Evolutionary conservation across 2,888 invertebrate species (phyloP), one percentile per base, ranked within the genome.

Genomic region (Drosophila borborema): DNA sequence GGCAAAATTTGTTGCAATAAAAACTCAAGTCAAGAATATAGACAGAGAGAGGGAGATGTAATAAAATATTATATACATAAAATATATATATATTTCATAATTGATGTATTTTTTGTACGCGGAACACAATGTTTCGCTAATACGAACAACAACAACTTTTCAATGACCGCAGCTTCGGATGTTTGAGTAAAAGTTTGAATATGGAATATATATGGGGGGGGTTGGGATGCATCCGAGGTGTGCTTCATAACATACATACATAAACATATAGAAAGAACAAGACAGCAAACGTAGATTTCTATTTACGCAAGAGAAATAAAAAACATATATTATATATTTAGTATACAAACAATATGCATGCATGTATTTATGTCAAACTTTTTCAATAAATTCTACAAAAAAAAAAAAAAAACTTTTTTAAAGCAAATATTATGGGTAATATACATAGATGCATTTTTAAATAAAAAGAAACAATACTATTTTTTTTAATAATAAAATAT

Each of bases 281-380:
- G 59, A 64, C 46, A 78, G 80, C 77, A 80, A 88, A 78, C 81
- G 83, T 90, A 90, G 90, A 90, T 73, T 68, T 76, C 28, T 85
- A 91, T 90, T 85, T 90, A 90, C 80, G 83, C 84, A 89, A 82
- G 74, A 90, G 86, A 81, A 61, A 81, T 71, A 58, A 49, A 70
- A 90, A 80, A 82, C 89, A 91, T 90, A 91, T 91, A 91, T 91
- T 90, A 90, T 85, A 90, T 91, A 91, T 90, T 91, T 92, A 91
- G 91, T 91, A 91, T 91, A 90, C 79, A 89, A 51, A 82, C 87
- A 90, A 88, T 91, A 91, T 89, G 92, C 91, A 91, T 91, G 92
- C 92, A 91, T 91, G 91, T 92, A 91, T 92, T 91, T 92, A 91
- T 92, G 91, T 91, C 92, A 90, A 91, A 91, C 89, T 92, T 91